These are phyloP conservation scores for Oreocharis arfaki DNA, from an alignment of 2,113 vertebrate species.

Conservation along the genomic window DNA sequence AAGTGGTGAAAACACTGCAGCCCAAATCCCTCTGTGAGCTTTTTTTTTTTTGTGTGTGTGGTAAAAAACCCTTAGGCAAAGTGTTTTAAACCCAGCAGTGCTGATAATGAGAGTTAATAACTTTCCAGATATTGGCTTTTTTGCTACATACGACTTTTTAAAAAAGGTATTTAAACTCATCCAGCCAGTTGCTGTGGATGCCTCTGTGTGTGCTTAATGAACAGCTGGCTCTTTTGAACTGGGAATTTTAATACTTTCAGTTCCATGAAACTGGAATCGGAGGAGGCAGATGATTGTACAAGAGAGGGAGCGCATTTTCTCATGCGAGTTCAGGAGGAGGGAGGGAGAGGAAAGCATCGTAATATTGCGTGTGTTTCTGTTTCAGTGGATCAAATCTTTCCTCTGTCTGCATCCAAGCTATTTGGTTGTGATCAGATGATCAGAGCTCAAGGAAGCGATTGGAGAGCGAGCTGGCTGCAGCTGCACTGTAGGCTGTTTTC, in stretches of 20 bases:
- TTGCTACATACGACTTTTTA: neutral
- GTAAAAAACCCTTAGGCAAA: neutral
- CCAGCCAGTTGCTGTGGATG: neutral
- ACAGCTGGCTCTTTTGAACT: slow-evolving; percentile 33
- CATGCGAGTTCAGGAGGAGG: slow-evolving; percentile 37
- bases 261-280: slow-evolving; percentile 2
- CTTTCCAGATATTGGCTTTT: neutral
- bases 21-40: neutral
- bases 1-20: neutral
- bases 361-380: slow-evolving; percentile 56
- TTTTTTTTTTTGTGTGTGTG: neutral
- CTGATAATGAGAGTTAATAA: neutral
- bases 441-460: slow-evolving; percentile 83
- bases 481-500: slow-evolving; percentile 87
- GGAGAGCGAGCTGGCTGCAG: slow-evolving; percentile 85
- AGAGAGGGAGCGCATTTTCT: slow-evolving; percentile 35
- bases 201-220: slow-evolving; percentile 3
- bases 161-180: neutral
- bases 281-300: neutral
- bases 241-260: slow-evolving; percentile 36
- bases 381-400: slow-evolving; percentile 77
- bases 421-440: slow-evolving; percentile 92
- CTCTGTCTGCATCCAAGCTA: slow-evolving; percentile 81
- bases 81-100: neutral
- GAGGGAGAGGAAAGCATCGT: neutral